Percentiles rank a stretch among this genome's conserved stretches.
These are phyloP conservation scores for Tholera decimalis DNA, from an alignment of 2,888 invertebrate genomes.

Conservation along the genomic window DNA sequence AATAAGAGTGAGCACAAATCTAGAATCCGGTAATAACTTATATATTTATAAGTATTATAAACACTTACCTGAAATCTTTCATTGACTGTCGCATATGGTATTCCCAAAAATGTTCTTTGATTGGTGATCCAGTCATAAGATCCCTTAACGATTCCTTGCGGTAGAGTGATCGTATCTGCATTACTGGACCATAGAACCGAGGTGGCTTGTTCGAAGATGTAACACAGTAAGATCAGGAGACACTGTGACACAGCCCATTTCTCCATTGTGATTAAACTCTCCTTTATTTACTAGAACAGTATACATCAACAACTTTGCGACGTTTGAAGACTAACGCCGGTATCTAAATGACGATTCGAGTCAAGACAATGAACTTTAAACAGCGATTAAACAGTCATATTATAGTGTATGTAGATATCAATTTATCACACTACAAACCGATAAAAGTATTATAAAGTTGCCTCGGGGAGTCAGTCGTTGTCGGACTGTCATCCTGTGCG, in stretches of 20 bases:
- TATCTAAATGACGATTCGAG: background rate
- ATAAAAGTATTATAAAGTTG: no score
- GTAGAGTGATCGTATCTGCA: slow-evolving; percentile 26
- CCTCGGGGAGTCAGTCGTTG: no score
- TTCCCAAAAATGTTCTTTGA: slow-evolving; percentile 64
- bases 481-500: no score
- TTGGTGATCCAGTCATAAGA: slow-evolving; percentile 38
- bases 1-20: no score
- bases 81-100: slow-evolving; percentile 68
- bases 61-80: slow-evolving; percentile 64
- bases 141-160: slow-evolving; percentile 65
- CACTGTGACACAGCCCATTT: slow-evolving; percentile 5
- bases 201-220: slow-evolving; percentile 3
- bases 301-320: background rate
- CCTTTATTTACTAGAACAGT: background rate
- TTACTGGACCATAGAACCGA: background rate
- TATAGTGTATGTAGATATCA: no score
- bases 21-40: no score
- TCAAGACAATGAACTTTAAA: background rate
- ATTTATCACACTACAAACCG: no score
- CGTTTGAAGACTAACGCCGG: background rate
- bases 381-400: background rate
- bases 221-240: slow-evolving; percentile 5
- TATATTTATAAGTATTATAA: background rate
- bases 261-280: slow-evolving; percentile 20